Base-by-base conservation (phyloP, 2,888 invertebrate species). In the Leptinotarsa juncta region DNA sequence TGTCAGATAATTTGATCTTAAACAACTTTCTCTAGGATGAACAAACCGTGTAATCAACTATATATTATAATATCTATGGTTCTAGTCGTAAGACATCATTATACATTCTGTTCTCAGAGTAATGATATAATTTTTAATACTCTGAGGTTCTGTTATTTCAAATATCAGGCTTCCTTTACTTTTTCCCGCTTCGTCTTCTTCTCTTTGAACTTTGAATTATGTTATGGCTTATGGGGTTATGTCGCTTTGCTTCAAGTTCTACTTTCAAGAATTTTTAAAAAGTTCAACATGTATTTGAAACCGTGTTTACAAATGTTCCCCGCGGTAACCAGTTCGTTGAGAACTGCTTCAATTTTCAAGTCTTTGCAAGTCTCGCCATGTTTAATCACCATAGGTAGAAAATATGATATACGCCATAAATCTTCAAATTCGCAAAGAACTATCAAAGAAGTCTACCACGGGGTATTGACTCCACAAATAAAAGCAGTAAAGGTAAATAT, bases 401-500 rank as follows among this genome's bases (percentile, higher is more conserved):
- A 53, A 20, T 55, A 51, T 26, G 55, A 72, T 49, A 51, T 65
- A 67, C 69, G 69, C 10, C 26, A 65, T 20, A 23, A 55, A 70
- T 68, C 72, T 26, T 75, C 72, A 50, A 70, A 74, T 55, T 62
- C 74, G 23, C 72, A 78, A 68, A 78, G n/a, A 18, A 69, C 76
- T 12, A 55, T 74, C 49, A 82, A 77, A 70, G 57, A 72, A 42
- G 50, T 95, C 74, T 96, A 96, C 84, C 88, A 90, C 82, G 97
- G 96, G 0, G 88, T 90, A 1, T 86, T 97, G 71, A 90, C 93
- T 1, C 90, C 90, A 0, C 93, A 94, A 84, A 92, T 97, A 79
- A 92, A 90, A 84, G 89, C 91, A 32, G 92, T 96, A 0, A 97
- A 97, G 88, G 84, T 87, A 84, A 77, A 74, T 71, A n/a, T 65